phyloP scores from a whole-genome alignment of 2,797 vertebrate genomes.

The Macropodus opercularis region DNA sequence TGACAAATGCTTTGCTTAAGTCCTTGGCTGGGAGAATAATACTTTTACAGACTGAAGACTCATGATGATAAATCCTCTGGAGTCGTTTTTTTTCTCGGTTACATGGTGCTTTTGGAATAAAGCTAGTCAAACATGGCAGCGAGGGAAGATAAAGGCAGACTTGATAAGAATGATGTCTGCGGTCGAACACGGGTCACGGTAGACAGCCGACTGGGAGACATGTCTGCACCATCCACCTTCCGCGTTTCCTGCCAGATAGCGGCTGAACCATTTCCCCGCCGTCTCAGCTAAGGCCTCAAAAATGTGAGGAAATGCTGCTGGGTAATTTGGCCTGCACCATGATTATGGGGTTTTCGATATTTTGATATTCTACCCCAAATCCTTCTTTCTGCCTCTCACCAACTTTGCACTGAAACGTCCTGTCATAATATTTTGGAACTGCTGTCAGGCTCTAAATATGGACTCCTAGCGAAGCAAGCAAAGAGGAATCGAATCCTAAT shows the following conservation, averaged over 20 bases:
- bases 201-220: conserved; percentile 57
- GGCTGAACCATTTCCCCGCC: conserved; percentile 68
- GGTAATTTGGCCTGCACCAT: conserved; percentile 73
- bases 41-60: conserved; percentile 16
- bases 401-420: conserved; percentile 60
- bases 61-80: conserved; percentile 22
- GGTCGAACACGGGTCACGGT: conserved; percentile 51
- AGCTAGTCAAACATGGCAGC: conserved; percentile 15
- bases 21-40: conserved; percentile 8
- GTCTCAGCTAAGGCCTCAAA: conserved; percentile 71
- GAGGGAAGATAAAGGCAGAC: conserved; percentile 37
- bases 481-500: conserved; percentile 66
- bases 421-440: conserved; percentile 77
- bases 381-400: conserved; percentile 52
- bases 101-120: conserved; percentile 4
- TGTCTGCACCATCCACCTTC: conserved; percentile 72
- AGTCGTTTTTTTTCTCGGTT: conserved; percentile 1
- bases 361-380: conserved; percentile 76
- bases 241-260: conserved; percentile 63
- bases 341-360: conserved; percentile 78
- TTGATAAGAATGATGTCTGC: conserved; percentile 55
- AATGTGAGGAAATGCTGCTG: conserved; percentile 77
- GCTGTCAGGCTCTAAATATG: conserved; percentile 69
- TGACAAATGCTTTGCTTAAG: conserved; percentile 8
- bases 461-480: conserved; percentile 49